These are phyloP conservation scores for Creontiades dilutus DNA, from an alignment of 2,888 invertebrate species.

Conservation along the genomic window DNA sequence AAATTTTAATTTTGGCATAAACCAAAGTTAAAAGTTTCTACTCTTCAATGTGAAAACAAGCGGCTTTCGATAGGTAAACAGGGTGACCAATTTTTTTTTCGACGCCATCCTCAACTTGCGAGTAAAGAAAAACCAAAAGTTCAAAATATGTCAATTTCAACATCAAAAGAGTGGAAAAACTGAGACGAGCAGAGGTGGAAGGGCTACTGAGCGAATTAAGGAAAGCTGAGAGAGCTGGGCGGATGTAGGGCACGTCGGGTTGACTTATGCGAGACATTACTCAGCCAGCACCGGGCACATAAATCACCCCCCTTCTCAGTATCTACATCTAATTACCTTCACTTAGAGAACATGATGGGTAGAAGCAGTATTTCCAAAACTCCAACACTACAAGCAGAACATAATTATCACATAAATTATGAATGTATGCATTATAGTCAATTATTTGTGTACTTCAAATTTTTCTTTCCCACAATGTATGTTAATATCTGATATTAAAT, in stretches of 20 bases:
- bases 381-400: background rate
- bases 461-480: too few relatives aligned
- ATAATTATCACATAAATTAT: background rate
- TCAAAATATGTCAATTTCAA: too few relatives aligned
- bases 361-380: background rate
- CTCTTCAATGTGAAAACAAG: too few relatives aligned
- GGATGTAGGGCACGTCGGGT: constrained; percentile 64
- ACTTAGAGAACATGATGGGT: constrained; percentile 54
- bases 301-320: constrained; percentile 59
- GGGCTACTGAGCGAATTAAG: constrained; percentile 17
- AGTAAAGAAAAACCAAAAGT: too few relatives aligned
- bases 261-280: constrained; percentile 67
- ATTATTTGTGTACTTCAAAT: too few relatives aligned
- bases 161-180: background rate
- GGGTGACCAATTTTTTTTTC: too few relatives aligned
- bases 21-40: too few relatives aligned
- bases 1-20: too few relatives aligned
- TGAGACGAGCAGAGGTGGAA: background rate
- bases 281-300: constrained; percentile 57
- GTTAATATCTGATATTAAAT: too few relatives aligned
- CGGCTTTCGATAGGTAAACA: too few relatives aligned
- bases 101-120: too few relatives aligned
- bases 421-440: background rate
- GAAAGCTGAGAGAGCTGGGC: constrained; percentile 22
- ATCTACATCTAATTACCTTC: constrained; percentile 66